Percentiles rank a stretch among this genome's conserved stretches.
Conservation (phyloP, 2,113 vertebrate genomes). For the Pipra filicauda region DNA sequence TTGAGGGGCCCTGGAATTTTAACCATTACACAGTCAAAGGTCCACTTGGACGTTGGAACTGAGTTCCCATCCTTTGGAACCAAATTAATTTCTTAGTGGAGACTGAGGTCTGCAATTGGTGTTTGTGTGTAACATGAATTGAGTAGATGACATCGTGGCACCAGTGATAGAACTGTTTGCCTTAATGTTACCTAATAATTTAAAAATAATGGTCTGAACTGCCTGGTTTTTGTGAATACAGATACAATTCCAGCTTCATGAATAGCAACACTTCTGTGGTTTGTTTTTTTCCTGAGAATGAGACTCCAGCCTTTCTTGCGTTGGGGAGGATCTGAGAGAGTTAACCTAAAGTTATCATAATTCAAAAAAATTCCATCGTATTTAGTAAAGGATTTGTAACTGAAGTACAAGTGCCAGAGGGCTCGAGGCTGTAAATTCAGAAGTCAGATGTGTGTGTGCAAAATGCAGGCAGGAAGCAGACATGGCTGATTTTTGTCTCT, state of each 20-base stretch:
- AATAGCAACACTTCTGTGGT: not conserved
- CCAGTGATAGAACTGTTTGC: not conserved
- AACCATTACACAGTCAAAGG: not conserved
- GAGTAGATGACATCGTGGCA: not conserved
- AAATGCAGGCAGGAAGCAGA: not conserved
- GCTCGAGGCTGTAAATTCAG: not conserved
- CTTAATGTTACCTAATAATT: not conserved
- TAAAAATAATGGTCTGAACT: not conserved
- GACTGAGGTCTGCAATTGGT: not conserved
- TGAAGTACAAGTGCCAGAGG: not conserved
- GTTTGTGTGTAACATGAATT: not conserved
- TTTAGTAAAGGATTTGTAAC: not conserved
- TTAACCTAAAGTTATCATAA: not conserved
- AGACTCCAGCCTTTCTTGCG: not conserved
- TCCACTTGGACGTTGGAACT: not conserved
- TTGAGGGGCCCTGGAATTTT: not conserved
- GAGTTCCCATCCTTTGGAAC: not conserved
- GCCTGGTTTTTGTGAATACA: not conserved
- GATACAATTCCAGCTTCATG: not conserved
- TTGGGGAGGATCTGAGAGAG: not conserved
- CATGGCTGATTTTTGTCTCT: not conserved
- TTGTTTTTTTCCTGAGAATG: not conserved
- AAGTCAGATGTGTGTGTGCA: not conserved
- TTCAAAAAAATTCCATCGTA: not conserved
- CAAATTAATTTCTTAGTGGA: not conserved